Percentiles rank a stretch among this genome's conserved stretches.
These are phyloP conservation scores for Chymomyza caudatula DNA, from an alignment of 2,888 invertebrate species.

Conservation along the genomic window DNA sequence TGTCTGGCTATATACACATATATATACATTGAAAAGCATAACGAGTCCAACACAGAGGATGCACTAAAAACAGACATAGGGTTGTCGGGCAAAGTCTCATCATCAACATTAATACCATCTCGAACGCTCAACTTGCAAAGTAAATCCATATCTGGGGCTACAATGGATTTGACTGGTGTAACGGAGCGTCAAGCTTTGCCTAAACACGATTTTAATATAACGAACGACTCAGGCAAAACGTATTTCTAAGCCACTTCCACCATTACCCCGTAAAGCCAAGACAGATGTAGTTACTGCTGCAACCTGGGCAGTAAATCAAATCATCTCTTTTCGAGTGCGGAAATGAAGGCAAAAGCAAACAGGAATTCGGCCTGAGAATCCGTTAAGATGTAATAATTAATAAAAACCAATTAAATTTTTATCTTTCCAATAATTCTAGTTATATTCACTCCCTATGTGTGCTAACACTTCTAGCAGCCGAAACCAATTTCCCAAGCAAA, in stretches of 20 bases:
- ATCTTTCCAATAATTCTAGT: no score
- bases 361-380: neutral
- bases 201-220: neutral
- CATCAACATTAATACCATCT: neutral
- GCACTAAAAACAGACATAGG: neutral
- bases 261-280: neutral
- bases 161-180: neutral
- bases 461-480: no score
- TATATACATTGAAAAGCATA: neutral
- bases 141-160: neutral
- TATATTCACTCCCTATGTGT: no score
- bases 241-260: neutral
- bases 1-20: slow-evolving; percentile 46
- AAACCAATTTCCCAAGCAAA: neutral
- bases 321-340: neutral
- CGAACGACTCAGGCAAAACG: neutral
- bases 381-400: no score
- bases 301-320: neutral
- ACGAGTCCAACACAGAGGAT: no score
- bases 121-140: neutral
- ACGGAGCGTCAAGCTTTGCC: neutral
- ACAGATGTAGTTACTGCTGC: neutral
- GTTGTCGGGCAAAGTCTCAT: no score
- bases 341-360: neutral
- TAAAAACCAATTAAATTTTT: no score